Conservation (phyloP, 2,797 vertebrate species). For the Eleutherodactylus coqui region DNA sequence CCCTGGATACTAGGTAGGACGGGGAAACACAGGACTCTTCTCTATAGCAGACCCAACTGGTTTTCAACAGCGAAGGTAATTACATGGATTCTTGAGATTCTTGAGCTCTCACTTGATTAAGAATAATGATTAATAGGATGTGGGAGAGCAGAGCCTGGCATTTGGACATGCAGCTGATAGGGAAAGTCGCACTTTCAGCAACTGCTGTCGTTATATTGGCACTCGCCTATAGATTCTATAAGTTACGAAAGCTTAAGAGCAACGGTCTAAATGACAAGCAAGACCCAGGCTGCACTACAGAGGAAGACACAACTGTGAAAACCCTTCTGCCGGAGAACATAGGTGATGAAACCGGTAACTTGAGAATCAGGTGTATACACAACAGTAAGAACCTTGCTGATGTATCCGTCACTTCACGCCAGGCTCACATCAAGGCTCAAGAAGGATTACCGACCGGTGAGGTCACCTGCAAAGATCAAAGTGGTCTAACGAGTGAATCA, state of each 20-base stretch:
- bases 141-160: slow-evolving; percentile 71
- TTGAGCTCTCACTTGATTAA: slow-evolving; percentile 33
- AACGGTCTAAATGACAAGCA: rapidly evolving
- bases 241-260: slow-evolving; percentile 69
- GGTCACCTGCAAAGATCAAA: rapidly evolving
- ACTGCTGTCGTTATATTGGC: slow-evolving; percentile 82
- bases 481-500: rapidly evolving
- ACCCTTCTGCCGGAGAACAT: rapidly evolving
- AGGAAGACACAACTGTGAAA: rapidly evolving
- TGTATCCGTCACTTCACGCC: rapidly evolving
- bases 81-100: slow-evolving; percentile 74
- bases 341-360: neutral
- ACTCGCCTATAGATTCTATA: slow-evolving; percentile 84
- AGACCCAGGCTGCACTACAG: neutral
- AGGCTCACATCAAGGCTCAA: rapidly evolving
- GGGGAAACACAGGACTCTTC: slow-evolving; percentile 9
- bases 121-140: slow-evolving; percentile 67
- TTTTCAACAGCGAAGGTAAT: slow-evolving; percentile 70
- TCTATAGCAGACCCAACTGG: slow-evolving; percentile 40
- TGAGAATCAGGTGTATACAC: slow-evolving; percentile 40
- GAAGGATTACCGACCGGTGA: rapidly evolving
- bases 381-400: neutral
- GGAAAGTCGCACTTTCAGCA: slow-evolving; percentile 85
- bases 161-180: slow-evolving; percentile 86
- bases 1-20: slow-evolving; percentile 30